Evolutionary conservation across 2,797 vertebrate species (phyloP).

Genomic region (Chrysolophus pictus): DNA sequence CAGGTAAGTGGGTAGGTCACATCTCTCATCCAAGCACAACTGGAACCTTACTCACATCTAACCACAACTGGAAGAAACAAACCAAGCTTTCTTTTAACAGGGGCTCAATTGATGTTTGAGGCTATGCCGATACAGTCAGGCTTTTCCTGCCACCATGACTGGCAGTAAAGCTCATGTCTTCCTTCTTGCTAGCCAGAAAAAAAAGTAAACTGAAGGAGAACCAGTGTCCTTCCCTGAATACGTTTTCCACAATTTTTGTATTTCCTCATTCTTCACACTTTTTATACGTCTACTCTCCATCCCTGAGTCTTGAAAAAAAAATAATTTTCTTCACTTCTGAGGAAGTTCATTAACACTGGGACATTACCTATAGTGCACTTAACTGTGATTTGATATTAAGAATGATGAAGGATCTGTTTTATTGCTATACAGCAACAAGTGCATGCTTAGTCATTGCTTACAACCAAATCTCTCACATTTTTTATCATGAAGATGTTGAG

Average conservation of each 20-base stretch:
- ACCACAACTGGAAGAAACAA: background rate
- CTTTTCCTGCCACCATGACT: background rate
- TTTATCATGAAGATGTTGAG: background rate
- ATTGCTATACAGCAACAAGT: background rate
- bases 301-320: background rate
- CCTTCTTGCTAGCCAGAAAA: background rate
- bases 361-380: background rate
- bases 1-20: background rate
- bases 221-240: background rate
- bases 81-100: background rate
- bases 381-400: background rate
- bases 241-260: background rate
- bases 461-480: background rate
- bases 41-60: background rate
- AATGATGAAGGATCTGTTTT: background rate
- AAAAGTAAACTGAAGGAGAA: background rate
- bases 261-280: background rate
- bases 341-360: background rate
- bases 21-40: background rate
- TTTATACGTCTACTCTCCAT: background rate
- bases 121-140: background rate
- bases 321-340: background rate
- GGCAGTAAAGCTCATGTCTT: background rate
- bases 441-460: background rate
- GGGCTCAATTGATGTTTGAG: background rate